A percentile compares a stretch with the other conserved stretches of the same genome.
phyloP scores from a whole-genome alignment of 1,140 invertebrate genomes.

The Teleogryllus occipitalis region DNA sequence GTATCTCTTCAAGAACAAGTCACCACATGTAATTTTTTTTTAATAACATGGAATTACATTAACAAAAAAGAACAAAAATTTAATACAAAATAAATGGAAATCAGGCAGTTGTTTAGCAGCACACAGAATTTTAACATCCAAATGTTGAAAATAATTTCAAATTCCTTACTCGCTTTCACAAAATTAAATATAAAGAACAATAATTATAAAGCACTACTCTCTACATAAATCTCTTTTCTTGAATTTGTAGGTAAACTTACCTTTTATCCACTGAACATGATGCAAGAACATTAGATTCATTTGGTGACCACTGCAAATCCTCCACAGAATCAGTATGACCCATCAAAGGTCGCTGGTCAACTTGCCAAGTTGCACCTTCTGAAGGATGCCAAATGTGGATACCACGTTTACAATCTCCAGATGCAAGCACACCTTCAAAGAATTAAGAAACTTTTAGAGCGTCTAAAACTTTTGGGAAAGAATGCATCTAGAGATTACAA shows the following conservation, averaged over 20 bases:
- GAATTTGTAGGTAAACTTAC: slow-evolving; percentile 28
- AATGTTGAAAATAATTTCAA: not conserved
- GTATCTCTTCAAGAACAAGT: not conserved
- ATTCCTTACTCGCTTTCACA: not conserved
- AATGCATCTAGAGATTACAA: too few relatives aligned
- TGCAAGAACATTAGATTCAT: slow-evolving; percentile 85
- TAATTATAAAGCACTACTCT: not conserved
- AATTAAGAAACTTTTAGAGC: not conserved
- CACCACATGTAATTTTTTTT: not conserved
- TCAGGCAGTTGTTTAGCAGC: too few relatives aligned
- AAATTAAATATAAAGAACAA: not conserved
- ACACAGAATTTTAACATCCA: not conserved
- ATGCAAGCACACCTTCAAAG: slow-evolving; percentile 61
- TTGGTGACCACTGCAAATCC: slow-evolving; percentile 98
- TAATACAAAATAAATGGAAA: not conserved
- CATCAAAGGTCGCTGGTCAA: slow-evolving; percentile 78
- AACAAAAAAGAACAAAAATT: not conserved
- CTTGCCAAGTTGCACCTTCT: slow-evolving; percentile 67
- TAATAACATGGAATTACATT: too few relatives aligned
- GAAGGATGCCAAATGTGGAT: slow-evolving; percentile 88
- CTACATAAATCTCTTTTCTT: not conserved
- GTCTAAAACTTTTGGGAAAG: too few relatives aligned
- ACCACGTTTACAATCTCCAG: slow-evolving; percentile 81
- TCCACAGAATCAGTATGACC: slow-evolving; percentile 92
- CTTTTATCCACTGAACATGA: slow-evolving; percentile 92